A percentile compares a stretch with the other conserved stretches of the same genome.
Conservation (phyloP, 2,113 vertebrate genomes). For the Percopsis transmontana region DNA sequence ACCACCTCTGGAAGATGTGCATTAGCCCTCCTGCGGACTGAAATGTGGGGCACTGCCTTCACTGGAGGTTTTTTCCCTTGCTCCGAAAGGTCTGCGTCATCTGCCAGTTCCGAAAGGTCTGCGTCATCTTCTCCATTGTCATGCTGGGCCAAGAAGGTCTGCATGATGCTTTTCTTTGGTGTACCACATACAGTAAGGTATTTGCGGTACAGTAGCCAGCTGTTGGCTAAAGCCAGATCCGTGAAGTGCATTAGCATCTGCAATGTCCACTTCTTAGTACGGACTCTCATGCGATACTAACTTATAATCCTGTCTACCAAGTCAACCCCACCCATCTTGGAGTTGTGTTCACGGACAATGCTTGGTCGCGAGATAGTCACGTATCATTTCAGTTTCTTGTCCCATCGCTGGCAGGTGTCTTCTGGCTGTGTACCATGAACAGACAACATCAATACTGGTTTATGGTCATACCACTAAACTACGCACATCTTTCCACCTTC, state of each 20-base stretch:
- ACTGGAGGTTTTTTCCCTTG: slow-evolving; percentile 5
- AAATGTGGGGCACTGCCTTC: slow-evolving; percentile 2
- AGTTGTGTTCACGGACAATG: slow-evolving; percentile 19
- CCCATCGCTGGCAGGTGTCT: slow-evolving; percentile 18
- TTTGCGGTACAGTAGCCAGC: slow-evolving; percentile 16
- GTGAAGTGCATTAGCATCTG: slow-evolving; percentile 8
- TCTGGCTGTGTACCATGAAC: slow-evolving; percentile 15
- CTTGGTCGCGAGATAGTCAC: slow-evolving; percentile 9
- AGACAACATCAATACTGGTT: slow-evolving; percentile 18
- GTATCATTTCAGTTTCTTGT: slow-evolving; percentile 10
- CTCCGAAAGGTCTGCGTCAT: not conserved
- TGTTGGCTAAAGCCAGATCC: slow-evolving; percentile 15
- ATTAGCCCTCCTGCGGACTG: too few species aligned
- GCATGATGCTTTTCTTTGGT: slow-evolving; percentile 13
- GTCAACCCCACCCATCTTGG: slow-evolving; percentile 20
- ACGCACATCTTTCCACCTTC: slow-evolving; percentile 13
- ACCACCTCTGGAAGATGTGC: slow-evolving; percentile 2
- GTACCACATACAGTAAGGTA: slow-evolving; percentile 10
- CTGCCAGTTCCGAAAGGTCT: not conserved
- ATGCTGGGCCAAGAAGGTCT: slow-evolving; percentile 5
- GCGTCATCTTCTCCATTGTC: slow-evolving; percentile 3
- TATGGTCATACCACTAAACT: slow-evolving; percentile 24
- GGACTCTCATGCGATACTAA: slow-evolving; percentile 8
- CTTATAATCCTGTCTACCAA: slow-evolving; percentile 11
- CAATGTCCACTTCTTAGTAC: slow-evolving; percentile 16